These are phyloP conservation scores for Pelusios castaneus DNA, from an alignment of 2,113 vertebrate species.

Conservation along the genomic window DNA sequence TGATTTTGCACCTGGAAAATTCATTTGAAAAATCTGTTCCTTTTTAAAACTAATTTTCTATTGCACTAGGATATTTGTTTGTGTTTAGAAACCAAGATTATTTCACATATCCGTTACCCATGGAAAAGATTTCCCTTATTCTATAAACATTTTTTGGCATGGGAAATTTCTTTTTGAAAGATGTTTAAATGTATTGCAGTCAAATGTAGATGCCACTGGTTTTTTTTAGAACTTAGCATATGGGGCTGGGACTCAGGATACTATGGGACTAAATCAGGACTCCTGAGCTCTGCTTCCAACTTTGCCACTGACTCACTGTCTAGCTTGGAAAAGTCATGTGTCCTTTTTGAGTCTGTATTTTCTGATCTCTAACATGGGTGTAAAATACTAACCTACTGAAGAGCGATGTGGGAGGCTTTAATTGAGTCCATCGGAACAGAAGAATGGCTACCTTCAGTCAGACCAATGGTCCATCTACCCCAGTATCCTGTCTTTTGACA, in stretches of 20 bases:
- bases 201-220: not conserved
- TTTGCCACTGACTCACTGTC: not conserved
- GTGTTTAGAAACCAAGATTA: conserved; percentile 7
- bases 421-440: not conserved
- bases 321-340: not conserved
- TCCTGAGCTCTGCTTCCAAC: not conserved
- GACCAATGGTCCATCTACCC: not conserved
- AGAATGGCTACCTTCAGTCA: not conserved
- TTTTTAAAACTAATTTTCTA: not conserved
- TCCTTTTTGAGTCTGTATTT: not conserved
- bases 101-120: not conserved
- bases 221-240: not conserved
- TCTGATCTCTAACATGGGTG: not conserved
- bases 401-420: not conserved
- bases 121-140: not conserved
- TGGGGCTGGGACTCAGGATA: not conserved
- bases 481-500: not conserved
- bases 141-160: not conserved
- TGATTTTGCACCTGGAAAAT: conserved; percentile 7
- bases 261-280: not conserved
- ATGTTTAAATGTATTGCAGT: not conserved
- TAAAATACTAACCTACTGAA: not conserved
- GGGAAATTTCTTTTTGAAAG: not conserved
- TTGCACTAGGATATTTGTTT: not conserved
- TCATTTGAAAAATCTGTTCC: conserved; percentile 12